A percentile compares a stretch with the other conserved stretches of the same genome.
Evolutionary conservation across 1,140 invertebrate species (phyloP).

Genomic region (Venturia canescens): DNA sequence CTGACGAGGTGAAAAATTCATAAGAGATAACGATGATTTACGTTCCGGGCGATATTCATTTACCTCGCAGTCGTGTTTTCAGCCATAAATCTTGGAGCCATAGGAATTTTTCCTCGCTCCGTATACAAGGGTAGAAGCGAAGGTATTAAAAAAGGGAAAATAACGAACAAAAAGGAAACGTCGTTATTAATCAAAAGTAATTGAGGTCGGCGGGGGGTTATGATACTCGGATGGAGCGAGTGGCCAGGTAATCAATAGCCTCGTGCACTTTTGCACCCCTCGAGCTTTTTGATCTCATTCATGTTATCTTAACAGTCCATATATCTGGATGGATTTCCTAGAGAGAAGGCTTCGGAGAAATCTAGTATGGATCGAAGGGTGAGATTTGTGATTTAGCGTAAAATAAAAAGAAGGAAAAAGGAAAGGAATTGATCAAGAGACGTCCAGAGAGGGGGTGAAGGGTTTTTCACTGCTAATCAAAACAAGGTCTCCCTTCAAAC

Average conservation of each 20-base stretch:
- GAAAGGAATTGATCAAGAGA: background rate
- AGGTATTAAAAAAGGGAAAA: constrained; percentile 34
- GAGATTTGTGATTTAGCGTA: background rate
- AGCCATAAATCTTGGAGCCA: constrained; percentile 30
- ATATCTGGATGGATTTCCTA: no score
- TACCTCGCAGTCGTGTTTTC: constrained; percentile 42
- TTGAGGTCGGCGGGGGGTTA: constrained; percentile 2
- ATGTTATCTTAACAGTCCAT: background rate
- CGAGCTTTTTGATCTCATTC: background rate
- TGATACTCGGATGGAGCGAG: background rate
- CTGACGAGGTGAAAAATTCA: constrained; percentile 38
- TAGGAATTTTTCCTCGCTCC: constrained; percentile 21
- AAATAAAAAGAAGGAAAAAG: background rate
- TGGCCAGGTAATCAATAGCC: background rate
- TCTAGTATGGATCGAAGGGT: background rate
- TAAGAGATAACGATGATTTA: constrained; percentile 56
- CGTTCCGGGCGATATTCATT: constrained; percentile 52
- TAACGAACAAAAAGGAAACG: constrained; percentile 11
- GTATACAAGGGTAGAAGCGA: background rate
- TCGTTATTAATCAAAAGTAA: constrained; percentile 43
- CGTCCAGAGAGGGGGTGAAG: background rate
- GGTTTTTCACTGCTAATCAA: constrained; percentile 49
- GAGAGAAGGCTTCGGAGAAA: no score
- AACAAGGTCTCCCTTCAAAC: constrained; percentile 59
- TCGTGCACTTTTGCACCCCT: background rate